phyloP scores from a whole-genome alignment of 2,113 vertebrate genomes.

The Strigops habroptila region DNA sequence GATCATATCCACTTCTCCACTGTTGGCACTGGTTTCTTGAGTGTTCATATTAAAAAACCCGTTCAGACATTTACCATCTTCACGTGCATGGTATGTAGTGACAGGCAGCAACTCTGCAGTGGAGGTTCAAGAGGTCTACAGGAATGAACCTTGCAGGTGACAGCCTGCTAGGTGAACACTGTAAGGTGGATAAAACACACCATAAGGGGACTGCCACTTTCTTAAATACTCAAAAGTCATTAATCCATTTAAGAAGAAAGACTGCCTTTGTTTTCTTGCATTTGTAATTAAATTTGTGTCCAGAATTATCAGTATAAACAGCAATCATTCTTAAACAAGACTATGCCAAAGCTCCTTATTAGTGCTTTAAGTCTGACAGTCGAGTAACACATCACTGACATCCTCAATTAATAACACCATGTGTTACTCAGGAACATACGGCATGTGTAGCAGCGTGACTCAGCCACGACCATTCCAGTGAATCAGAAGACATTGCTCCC shows the following conservation, averaged over 20 bases:
- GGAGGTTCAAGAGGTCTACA: neutral
- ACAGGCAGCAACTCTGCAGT: neutral
- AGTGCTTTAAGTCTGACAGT: neutral
- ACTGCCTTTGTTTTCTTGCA: neutral
- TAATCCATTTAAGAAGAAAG: neutral
- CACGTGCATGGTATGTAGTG: accelerated
- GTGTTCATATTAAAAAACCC: neutral
- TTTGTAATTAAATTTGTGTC: neutral
- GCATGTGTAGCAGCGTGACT: neutral
- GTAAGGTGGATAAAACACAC: neutral
- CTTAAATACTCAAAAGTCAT: neutral
- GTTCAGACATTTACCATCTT: neutral
- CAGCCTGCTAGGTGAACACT: neutral
- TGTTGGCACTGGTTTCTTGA: neutral
- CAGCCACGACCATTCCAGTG: accelerated
- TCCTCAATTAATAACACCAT: neutral
- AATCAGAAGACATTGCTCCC: neutral
- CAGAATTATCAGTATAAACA: neutral
- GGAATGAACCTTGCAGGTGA: neutral
- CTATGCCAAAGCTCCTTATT: neutral
- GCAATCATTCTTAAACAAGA: neutral
- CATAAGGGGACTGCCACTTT: neutral
- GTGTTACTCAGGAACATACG: neutral
- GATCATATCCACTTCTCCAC: neutral
- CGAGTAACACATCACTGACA: neutral